Conservation (phyloP, 2,888 invertebrate species). For the Aricia artaxerxes region DNA sequence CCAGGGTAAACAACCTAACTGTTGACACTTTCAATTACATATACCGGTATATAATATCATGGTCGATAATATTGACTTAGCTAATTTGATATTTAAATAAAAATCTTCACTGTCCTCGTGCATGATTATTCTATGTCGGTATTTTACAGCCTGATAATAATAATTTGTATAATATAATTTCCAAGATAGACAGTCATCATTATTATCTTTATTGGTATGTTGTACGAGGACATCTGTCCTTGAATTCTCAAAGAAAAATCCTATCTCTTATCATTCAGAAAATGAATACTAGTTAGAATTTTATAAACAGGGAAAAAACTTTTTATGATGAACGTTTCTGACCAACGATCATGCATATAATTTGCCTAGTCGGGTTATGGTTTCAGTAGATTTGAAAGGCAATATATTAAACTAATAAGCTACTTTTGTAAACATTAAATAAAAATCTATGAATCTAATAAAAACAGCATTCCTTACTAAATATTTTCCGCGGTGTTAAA, state of each 20-base stretch:
- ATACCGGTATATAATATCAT: background rate
- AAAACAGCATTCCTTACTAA: no score
- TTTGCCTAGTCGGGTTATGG: no score
- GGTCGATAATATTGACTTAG: background rate
- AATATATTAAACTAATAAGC: no score
- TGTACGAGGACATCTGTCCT: background rate
- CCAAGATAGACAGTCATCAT: background rate
- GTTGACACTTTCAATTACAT: background rate
- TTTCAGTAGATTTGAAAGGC: no score
- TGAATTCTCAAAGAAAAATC: background rate
- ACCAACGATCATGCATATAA: no score
- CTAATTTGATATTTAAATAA: background rate
- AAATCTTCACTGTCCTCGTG: background rate
- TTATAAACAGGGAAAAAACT: background rate
- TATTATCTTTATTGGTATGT: slow-evolving; percentile 6
- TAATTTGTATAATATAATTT: background rate
- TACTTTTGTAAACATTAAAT: no score
- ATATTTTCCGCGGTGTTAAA: no score
- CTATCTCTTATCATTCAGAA: background rate
- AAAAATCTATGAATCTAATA: no score
- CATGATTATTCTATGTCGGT: background rate
- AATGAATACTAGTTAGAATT: background rate
- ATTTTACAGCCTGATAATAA: background rate
- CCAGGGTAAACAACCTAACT: background rate
- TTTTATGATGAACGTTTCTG: background rate